Conservation (phyloP, 2,113 vertebrate genomes). For the Ammodramus savannarum region DNA sequence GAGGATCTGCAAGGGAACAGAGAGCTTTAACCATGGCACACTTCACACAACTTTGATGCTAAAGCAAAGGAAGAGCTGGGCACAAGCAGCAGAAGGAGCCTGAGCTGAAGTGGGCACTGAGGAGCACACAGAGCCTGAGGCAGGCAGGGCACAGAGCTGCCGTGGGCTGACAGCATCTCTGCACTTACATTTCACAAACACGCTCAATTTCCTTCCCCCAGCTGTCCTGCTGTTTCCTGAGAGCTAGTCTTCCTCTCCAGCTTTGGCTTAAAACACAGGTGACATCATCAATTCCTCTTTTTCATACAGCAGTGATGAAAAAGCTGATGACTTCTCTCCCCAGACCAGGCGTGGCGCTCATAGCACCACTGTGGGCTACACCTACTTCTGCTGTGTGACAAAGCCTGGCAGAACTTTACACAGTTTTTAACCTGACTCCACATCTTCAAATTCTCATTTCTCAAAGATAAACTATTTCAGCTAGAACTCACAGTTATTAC, state of each 20-base stretch:
- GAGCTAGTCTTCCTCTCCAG: neutral
- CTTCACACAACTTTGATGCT: rapidly evolving
- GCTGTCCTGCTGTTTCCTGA: neutral
- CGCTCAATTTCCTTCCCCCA: neutral
- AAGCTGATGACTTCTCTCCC: neutral
- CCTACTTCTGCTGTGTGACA: neutral
- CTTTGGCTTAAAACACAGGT: neutral
- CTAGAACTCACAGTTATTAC: neutral
- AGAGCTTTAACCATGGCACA: neutral
- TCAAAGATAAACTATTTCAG: neutral
- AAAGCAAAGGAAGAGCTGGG: neutral
- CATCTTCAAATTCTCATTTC: neutral
- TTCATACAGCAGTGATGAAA: neutral
- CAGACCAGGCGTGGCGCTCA: rapidly evolving
- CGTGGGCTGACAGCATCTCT: rapidly evolving
- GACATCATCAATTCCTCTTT: neutral
- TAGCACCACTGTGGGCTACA: neutral
- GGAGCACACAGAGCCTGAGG: neutral
- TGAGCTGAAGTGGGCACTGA: neutral
- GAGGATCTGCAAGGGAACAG: neutral
- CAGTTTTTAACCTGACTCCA: neutral
- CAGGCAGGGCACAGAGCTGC: neutral
- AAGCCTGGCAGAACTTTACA: neutral
- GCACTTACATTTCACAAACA: neutral
- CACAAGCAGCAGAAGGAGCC: neutral